Percentiles rank a stretch among this genome's conserved stretches.
These are phyloP conservation scores for Diploscapter pachys DNA, from an alignment of 1,140 invertebrate species.

Conservation along the genomic window DNA sequence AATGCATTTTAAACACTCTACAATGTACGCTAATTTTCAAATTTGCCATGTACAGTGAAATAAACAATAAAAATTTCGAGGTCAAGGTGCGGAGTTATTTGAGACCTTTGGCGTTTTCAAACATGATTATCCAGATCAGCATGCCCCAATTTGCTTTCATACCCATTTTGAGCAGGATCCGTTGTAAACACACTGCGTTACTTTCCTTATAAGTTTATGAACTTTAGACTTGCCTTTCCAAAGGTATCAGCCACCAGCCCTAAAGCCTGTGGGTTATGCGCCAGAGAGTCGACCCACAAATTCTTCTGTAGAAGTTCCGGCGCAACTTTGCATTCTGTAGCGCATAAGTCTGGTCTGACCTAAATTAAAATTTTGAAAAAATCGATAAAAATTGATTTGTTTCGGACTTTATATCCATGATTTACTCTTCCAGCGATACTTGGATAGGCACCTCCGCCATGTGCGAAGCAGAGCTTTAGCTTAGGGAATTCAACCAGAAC, in stretches of 20 bases:
- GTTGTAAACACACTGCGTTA: neutral
- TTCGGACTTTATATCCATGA: conserved; percentile 56
- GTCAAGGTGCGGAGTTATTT: neutral
- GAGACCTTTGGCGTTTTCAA: no score
- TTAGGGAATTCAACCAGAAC: conserved; percentile 64
- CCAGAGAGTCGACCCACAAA: conserved; percentile 66
- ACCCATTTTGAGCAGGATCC: no score
- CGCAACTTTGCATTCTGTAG: conserved; percentile 59
- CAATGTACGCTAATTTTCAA: no score
- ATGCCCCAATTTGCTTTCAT: neutral
- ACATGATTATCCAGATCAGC: neutral
- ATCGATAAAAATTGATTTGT: neutral
- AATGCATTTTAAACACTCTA: no score
- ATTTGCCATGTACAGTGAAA: no score
- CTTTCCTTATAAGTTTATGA: no score
- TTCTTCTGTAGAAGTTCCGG: conserved; percentile 64
- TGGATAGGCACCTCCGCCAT: conserved; percentile 68
- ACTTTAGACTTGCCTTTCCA: conserved; percentile 60
- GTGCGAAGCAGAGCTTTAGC: conserved; percentile 66
- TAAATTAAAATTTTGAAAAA: conserved; percentile 34
- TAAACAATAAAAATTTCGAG: neutral
- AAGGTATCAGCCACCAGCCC: conserved; percentile 64
- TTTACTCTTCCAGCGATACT: conserved; percentile 60
- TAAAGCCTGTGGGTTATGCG: conserved; percentile 65
- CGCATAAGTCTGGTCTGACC: conserved; percentile 67